Evolutionary conservation across 2,888 invertebrate genomes (phyloP).

Genomic region (Ypsolopha scabrella): DNA sequence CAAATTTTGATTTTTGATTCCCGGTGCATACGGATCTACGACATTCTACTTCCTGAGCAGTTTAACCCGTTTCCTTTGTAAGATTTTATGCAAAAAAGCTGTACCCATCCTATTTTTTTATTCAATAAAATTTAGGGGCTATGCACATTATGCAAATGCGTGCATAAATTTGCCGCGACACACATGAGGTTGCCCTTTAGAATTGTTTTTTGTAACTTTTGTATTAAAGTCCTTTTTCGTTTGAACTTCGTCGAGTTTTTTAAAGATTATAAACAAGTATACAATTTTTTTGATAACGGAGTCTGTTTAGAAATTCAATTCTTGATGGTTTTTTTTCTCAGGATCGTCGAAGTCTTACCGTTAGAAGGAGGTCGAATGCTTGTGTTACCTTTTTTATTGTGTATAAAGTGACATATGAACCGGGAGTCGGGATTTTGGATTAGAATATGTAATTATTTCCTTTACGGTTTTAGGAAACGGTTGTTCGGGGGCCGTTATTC

Average conservation of each 20-base stretch:
- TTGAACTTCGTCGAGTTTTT: constrained; percentile 28
- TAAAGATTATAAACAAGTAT: constrained; percentile 49
- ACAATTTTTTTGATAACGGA: constrained; percentile 47
- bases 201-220: constrained; percentile 16
- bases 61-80: constrained; percentile 70
- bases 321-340: constrained; percentile 63
- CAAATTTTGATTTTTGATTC: constrained; percentile 33
- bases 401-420: constrained; percentile 61
- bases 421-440: constrained; percentile 52
- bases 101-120: constrained; percentile 72
- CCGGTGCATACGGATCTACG: constrained; percentile 44
- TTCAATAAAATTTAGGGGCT: constrained; percentile 69
- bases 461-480: constrained; percentile 66
- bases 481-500: constrained; percentile 36
- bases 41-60: constrained; percentile 64
- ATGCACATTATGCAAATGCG: constrained; percentile 72
- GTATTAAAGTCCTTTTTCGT: constrained; percentile 21
- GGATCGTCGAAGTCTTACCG: constrained; percentile 46
- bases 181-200: constrained; percentile 18
- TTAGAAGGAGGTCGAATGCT: constrained; percentile 45
- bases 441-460: constrained; percentile 71
- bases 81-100: constrained; percentile 71
- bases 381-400: constrained; percentile 50
- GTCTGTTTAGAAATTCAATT: constrained; percentile 44
- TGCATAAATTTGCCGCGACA: constrained; percentile 63